Conservation (phyloP, 2,113 vertebrate genomes). For the Aythya baeri region DNA sequence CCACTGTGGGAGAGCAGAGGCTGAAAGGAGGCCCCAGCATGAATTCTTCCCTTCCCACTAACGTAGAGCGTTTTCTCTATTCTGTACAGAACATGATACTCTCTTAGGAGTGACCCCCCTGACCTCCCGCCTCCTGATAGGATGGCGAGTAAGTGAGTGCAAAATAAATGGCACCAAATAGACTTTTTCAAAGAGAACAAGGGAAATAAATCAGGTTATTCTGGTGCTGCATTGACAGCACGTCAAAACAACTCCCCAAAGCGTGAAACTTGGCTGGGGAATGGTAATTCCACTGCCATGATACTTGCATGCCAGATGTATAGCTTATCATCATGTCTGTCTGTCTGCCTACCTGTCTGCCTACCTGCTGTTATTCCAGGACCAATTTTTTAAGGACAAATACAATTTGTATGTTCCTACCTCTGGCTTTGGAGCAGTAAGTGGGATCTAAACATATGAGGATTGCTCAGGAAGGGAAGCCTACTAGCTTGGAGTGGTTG, state of each 20-base stretch:
- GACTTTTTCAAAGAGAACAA: conserved; percentile 67
- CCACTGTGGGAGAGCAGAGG: conserved; percentile 52
- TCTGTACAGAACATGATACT: conserved; percentile 58
- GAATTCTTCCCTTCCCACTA: conserved; percentile 51
- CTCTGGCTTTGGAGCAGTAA: not conserved
- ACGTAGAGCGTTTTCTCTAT: not conserved
- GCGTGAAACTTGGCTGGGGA: conserved; percentile 67
- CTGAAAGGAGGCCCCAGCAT: conserved; percentile 57
- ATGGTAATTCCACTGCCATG: conserved; percentile 67
- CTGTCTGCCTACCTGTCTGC: conserved; percentile 45
- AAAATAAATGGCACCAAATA: conserved; percentile 70
- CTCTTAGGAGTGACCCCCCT: conserved; percentile 63
- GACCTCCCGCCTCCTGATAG: conserved; percentile 59
- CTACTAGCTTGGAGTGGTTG: not conserved
- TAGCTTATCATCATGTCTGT: conserved; percentile 52
- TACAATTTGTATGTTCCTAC: not conserved
- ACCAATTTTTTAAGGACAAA: not conserved
- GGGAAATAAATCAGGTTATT: conserved; percentile 70
- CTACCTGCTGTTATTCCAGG: conserved; percentile 24
- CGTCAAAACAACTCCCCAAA: conserved; percentile 71
- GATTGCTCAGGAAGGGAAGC: not conserved
- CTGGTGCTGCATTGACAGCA: conserved; percentile 66
- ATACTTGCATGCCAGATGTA: conserved; percentile 62
- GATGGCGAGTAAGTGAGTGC: conserved; percentile 66
- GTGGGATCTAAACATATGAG: not conserved